Evolutionary conservation across 2,888 invertebrate species (phyloP).

Genomic region (Lissocephala sabroskyi): DNA sequence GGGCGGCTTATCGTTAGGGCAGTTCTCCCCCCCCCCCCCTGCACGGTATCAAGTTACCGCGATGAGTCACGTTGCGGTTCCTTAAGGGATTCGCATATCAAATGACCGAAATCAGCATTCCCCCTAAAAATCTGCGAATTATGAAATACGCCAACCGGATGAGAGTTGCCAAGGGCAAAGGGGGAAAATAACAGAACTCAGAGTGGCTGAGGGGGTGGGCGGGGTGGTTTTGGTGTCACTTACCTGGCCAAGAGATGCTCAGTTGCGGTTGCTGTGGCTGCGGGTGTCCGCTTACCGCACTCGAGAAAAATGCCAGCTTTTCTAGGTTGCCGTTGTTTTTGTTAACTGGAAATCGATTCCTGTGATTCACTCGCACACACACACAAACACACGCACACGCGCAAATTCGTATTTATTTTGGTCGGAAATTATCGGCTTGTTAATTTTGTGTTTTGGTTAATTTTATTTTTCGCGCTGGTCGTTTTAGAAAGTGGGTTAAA

Average conservation of each 20-base stretch:
- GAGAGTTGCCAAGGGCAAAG: no score
- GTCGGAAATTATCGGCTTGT: slow-evolving; percentile 47
- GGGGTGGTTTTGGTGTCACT: no score
- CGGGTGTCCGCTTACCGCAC: neutral
- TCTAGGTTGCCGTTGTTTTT: slow-evolving; percentile 11
- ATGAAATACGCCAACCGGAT: no score
- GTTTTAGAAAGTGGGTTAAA: slow-evolving; percentile 63
- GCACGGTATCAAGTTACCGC: no score
- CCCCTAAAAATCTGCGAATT: no score
- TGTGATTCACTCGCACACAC: slow-evolving; percentile 39
- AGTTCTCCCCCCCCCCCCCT: no score
- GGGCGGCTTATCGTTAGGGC: no score
- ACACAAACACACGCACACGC: neutral
- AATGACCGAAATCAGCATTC: no score
- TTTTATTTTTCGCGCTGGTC: slow-evolving; percentile 13
- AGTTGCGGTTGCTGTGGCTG: neutral
- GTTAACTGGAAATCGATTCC: slow-evolving; percentile 36
- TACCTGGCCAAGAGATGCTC: neutral
- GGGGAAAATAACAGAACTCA: neutral
- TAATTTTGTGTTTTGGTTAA: slow-evolving; percentile 21
- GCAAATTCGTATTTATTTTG: slow-evolving; percentile 29
- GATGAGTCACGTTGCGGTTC: no score
- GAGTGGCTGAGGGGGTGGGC: no score
- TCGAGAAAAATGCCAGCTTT: slow-evolving; percentile 20
- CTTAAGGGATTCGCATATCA: no score